These are phyloP conservation scores for Yponomeuta sedellus DNA, from an alignment of 2,888 invertebrate species.

Conservation along the genomic window DNA sequence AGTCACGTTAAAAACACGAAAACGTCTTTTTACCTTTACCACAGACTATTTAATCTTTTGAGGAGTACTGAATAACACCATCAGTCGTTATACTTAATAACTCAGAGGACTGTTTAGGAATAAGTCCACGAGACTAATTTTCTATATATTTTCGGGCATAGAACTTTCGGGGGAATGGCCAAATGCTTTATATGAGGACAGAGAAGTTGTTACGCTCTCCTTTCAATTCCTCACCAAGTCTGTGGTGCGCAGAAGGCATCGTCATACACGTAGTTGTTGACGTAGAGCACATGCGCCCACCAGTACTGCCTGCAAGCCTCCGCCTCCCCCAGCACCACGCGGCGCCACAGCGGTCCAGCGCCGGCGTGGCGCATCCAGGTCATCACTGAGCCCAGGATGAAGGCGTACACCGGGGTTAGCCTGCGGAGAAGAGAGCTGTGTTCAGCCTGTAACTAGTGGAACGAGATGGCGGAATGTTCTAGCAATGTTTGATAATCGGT, in stretches of 20 bases:
- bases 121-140: no score
- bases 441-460: neutral
- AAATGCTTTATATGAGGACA: no score
- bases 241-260: constrained; percentile 48
- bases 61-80: no score
- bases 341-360: constrained; percentile 55
- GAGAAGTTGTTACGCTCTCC: no score
- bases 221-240: constrained; percentile 44
- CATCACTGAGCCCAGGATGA: constrained; percentile 47
- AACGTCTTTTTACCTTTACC: no score
- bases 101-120: no score
- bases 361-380: constrained; percentile 51
- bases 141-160: no score
- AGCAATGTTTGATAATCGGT: neutral
- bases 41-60: no score
- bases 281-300: constrained; percentile 64
- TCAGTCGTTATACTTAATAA: no score
- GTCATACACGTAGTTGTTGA: constrained; percentile 61
- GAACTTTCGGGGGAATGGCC: no score
- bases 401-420: constrained; percentile 54
- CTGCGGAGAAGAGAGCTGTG: constrained; percentile 32
- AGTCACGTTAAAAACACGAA: no score
- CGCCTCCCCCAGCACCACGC: constrained; percentile 45
- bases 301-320: constrained; percentile 55
- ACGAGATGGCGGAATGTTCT: neutral